Evolutionary conservation across 2,113 vertebrate genomes (phyloP).

Genomic region (Neogobius melanostomus): DNA sequence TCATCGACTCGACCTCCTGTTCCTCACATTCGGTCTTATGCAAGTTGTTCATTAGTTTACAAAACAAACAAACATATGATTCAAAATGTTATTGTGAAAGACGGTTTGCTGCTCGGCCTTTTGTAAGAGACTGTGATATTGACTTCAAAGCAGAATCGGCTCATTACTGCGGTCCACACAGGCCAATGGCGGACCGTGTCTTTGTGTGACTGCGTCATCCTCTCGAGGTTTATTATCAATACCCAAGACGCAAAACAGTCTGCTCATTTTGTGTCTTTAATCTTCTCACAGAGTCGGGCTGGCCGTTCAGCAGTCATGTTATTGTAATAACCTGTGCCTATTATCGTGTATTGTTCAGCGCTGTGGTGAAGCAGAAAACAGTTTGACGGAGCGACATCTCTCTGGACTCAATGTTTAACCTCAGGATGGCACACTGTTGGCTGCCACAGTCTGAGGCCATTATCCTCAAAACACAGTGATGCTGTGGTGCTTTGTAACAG

Average conservation of each 20-base stretch:
- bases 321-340: constrained; percentile 8
- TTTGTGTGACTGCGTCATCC: constrained; percentile 16
- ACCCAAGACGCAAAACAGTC: constrained; percentile 20
- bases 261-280: constrained; percentile 42
- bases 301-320: neutral
- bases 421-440: too few species aligned
- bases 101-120: constrained; percentile 19
- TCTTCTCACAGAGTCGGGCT: constrained; percentile 24
- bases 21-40: neutral
- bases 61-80: neutral
- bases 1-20: neutral
- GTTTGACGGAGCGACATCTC: constrained; percentile 18
- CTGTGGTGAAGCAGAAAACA: constrained; percentile 7
- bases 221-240: constrained; percentile 37
- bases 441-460: too few species aligned
- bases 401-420: constrained; percentile 38
- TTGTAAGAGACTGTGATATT: constrained; percentile 35
- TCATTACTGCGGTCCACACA: constrained; percentile 39
- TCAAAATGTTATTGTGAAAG: neutral
- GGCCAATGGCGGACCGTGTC: constrained; percentile 34
- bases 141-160: constrained; percentile 45
- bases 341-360: constrained; percentile 14
- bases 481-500: constrained; percentile 20
- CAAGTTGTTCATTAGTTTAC: too few species aligned
- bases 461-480: neutral